phyloP scores from a whole-genome alignment of 64 coral and sea anemone genomes.

The Porites australiensis region DNA sequence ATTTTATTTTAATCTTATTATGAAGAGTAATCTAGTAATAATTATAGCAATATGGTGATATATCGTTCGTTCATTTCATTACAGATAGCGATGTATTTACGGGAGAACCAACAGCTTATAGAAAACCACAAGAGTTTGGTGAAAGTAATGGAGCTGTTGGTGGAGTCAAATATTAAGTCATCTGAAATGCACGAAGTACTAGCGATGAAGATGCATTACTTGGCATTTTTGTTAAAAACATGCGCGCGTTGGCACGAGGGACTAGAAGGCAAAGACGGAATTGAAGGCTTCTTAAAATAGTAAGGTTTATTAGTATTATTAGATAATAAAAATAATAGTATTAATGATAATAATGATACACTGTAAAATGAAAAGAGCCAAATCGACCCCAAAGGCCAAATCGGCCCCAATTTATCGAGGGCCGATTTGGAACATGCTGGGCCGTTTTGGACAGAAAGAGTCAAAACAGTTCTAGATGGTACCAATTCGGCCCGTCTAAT shows the following conservation, averaged over 20 bases:
- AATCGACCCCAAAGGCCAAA: too few species aligned
- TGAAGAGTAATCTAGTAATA: too few species aligned
- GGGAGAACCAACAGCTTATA: slow-evolving; percentile 80
- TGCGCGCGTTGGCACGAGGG: slow-evolving; percentile 85
- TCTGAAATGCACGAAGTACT: slow-evolving; percentile 79
- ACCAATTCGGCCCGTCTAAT: too few species aligned
- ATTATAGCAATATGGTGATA: too few species aligned
- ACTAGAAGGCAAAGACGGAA: slow-evolving; percentile 75
- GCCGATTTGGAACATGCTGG: too few species aligned
- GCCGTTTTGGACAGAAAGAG: too few species aligned
- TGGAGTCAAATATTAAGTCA: slow-evolving; percentile 75
- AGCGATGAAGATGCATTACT: slow-evolving; percentile 94
- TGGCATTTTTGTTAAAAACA: slow-evolving; percentile 58
- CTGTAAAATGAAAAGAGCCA: too few species aligned
- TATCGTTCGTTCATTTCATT: background rate
- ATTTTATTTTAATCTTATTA: too few species aligned
- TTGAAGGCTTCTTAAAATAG: slow-evolving; percentile 89
- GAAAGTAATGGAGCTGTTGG: slow-evolving; percentile 81
- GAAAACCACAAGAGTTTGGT: slow-evolving; percentile 81
- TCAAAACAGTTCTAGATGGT: too few species aligned
- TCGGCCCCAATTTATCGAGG: too few species aligned
- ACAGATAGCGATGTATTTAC: slow-evolving; percentile 82
- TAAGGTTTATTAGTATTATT: slow-evolving; percentile 6
- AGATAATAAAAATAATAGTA: too few species aligned
- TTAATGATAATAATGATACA: too few species aligned